Conservation (phyloP, 2,888 invertebrate species). For the Clepsis dumicolana region DNA sequence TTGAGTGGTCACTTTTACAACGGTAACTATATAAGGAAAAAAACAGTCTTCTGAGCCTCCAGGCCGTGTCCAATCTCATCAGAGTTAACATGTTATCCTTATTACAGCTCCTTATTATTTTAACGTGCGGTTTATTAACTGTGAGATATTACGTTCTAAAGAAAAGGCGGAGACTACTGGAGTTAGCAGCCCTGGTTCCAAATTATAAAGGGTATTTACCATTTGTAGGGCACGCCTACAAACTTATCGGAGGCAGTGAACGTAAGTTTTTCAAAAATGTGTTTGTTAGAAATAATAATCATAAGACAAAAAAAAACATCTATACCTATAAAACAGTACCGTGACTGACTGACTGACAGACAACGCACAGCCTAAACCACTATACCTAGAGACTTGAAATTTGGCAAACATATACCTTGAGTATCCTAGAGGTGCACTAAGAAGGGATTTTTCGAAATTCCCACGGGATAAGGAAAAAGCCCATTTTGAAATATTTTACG, state of each 20-base stretch:
- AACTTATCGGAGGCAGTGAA: conserved; percentile 26
- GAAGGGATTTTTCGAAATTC: too few species aligned
- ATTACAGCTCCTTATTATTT: background rate
- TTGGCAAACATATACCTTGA: too few species aligned
- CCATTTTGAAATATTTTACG: too few species aligned
- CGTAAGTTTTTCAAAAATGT: conserved; percentile 7
- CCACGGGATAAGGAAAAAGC: too few species aligned
- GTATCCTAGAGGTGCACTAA: too few species aligned
- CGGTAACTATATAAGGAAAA: conserved; percentile 25
- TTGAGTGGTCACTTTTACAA: too few species aligned
- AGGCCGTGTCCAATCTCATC: background rate
- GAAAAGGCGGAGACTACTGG: conserved; percentile 13
- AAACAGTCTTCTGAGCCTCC: background rate
- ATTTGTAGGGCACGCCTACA: conserved; percentile 20
- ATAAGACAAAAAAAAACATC: background rate
- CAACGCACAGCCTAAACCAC: too few species aligned
- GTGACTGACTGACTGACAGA: too few species aligned
- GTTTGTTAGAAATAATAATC: background rate
- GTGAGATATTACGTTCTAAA: conserved; percentile 2
- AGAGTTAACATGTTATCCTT: conserved; percentile 15
- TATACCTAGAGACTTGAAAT: too few species aligned
- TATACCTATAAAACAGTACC: too few species aligned
- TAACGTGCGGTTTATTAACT: background rate
- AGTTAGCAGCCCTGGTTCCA: conserved; percentile 22
- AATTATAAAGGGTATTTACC: conserved; percentile 17